phyloP scores from a whole-genome alignment of 37 sponge, comb jelly and placozoan species.

The Lycopodina hypogea region DNA sequence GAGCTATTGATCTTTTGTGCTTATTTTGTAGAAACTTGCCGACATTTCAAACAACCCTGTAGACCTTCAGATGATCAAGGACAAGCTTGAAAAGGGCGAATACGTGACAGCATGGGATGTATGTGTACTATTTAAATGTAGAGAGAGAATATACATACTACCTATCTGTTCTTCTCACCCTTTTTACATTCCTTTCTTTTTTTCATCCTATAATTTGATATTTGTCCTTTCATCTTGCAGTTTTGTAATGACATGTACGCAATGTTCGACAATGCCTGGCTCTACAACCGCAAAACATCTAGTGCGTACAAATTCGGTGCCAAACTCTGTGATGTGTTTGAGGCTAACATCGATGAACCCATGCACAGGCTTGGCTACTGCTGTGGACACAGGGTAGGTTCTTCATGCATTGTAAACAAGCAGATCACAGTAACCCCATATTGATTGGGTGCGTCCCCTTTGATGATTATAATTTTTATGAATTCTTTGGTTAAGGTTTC shows the following conservation, averaged over 20 bases:
- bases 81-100: constrained; percentile 54
- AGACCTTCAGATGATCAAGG: constrained; percentile 78
- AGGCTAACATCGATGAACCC: constrained; percentile 61
- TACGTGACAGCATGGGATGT: constrained; percentile 93
- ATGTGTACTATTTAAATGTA: not conserved
- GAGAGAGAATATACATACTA: not conserved
- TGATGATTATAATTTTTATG: not conserved
- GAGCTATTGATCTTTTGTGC: not conserved
- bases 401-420: not conserved
- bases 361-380: constrained; percentile 90
- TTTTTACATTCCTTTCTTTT: too few relatives aligned
- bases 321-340: constrained; percentile 86
- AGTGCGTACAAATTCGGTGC: constrained; percentile 83
- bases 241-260: constrained; percentile 89
- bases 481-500: too few relatives aligned
- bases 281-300: constrained; percentile 87
- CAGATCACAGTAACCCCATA: not conserved
- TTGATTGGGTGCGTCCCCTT: not conserved
- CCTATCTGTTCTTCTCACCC: not conserved
- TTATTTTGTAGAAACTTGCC: constrained; percentile 81
- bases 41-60: constrained; percentile 92
- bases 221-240: too few relatives aligned
- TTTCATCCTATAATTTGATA: too few relatives aligned
- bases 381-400: constrained; percentile 87
- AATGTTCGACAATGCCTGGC: constrained; percentile 98